Evolutionary conservation across 2,113 vertebrate species (phyloP), one percentile per base, ranked within the genome.

Genomic region (Protobothrops flavoviridis): DNA sequence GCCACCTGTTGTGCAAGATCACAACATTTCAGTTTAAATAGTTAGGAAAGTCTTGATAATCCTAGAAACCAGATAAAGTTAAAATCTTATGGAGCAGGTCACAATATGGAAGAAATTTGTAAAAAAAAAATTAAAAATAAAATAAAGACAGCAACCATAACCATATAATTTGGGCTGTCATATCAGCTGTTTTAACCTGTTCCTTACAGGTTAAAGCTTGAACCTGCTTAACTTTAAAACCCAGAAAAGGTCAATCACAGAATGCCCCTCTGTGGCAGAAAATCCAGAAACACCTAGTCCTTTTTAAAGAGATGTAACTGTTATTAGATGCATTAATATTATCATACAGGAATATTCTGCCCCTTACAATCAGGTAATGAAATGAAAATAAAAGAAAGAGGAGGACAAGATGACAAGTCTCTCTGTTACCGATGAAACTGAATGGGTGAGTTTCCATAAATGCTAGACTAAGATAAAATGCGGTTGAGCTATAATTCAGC

Each of bases 1-100:
- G 7, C 99, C 99, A 5, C 99, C 99, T 99, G 94, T 15, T 1
- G 3, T 53, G 33, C 50, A 29, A 56, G 2, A 8, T 20, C 39
- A 23, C 29, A 45, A 10, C 3, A 45, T 64, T 48, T 64, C 12
- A 52, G 1, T 81, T 33, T 81, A 43, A 43, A 81, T 9, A 7
- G 9, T 39, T 21, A 81, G 17, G 74, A 21, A 81, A 81, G 33
- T 33, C 33, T 81, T 43, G 74, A 23, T 43, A 43, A 21, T 21
- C 17, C 33, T 21, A 43, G 17, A 81, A 23, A 81, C 33, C 20
- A 21, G 74, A 3, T 81, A 81, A 39, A 17, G 69, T n/a, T 81
- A 81, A 81, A 74, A 81, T 39, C 69, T 39, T 33, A 17, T 81
- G 33, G 33, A 15, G n/a, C 69, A 74, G 5, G 33, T 81, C 33